Evolutionary conservation across 2,888 invertebrate species (phyloP), one percentile per base, ranked within the genome.

Genomic region (Caprella mutica): DNA sequence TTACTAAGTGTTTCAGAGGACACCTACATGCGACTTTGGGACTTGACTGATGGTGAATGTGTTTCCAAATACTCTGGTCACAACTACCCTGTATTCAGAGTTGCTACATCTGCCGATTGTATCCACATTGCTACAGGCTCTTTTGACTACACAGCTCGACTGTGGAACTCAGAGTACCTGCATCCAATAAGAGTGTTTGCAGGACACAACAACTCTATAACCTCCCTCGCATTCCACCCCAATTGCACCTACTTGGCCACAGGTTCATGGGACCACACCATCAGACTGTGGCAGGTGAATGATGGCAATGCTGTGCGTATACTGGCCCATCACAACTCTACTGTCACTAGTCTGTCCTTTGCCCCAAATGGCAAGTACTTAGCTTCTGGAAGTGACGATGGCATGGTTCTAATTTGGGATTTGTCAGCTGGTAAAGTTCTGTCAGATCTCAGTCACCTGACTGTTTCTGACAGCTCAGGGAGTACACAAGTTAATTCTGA

Each of bases 211-310:
- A 80, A 85, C 70, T 87, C 91, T 75, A 84, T 94, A 23, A 88
- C 90, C 71, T 61, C 84, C 70, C 79, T 88, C n/a, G 82, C 83
- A 69, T 92, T 94, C 75, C 94, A 94, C 75, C 90, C 92, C 0
- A 94, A 92, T 73, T 84, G 86, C 66, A 81, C 83, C 67, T 93
- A 94, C 72, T 71, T 93, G 66, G 91, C 89, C 35, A 87, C 89
- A 0, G 93, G 91, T 9, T 88, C 92, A 2, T 81, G 84, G n/a
- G 94, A 94, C 76, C 84, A 84, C 70, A 85, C 85, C 38, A 82
- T 92, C 48, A 80, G 92, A 30, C 74, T 94, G 68, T 94, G 92
- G 92, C 83, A 81, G 66, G 80, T 88, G 53, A 82, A 85, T 61
- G 86, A 86, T 69, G 90, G 86, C 12, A 83, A 83, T 66, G 77